phyloP scores from a whole-genome alignment of 2,113 vertebrate genomes.

The Syrrhaptes paradoxus region DNA sequence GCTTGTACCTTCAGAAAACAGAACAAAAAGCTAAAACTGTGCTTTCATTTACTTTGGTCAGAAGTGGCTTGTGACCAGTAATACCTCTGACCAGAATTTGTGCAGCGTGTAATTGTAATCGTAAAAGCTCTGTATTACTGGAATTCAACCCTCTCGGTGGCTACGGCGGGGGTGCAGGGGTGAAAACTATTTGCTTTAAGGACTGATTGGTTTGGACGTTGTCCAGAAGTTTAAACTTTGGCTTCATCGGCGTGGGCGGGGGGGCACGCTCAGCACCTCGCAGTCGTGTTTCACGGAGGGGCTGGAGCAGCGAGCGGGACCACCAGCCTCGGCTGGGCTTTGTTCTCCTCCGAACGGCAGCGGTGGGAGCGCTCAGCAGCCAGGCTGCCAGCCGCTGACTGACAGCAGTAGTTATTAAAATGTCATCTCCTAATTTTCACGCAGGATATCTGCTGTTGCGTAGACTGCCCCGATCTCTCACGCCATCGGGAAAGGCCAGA shows the following conservation, averaged over 20 bases:
- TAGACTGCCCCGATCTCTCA: background rate
- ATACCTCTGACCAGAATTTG: conserved; percentile 36
- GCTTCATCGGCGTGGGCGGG: background rate
- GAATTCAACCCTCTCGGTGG: conserved; percentile 2
- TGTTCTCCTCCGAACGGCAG: conserved; percentile 35
- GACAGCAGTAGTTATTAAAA: conserved; percentile 61
- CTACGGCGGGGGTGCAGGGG: background rate
- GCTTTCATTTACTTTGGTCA: background rate
- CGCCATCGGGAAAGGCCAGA: background rate
- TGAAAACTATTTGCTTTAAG: background rate
- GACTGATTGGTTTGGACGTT: background rate
- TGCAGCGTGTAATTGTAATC: conserved; percentile 34
- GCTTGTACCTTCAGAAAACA: background rate
- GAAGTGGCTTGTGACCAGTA: conserved; percentile 19
- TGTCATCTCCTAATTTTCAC: conserved; percentile 59
- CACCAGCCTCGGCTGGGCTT: background rate
- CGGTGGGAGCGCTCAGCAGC: background rate
- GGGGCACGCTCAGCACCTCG: background rate
- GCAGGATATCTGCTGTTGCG: background rate
- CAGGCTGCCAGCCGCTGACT: background rate
- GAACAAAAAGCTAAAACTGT: background rate
- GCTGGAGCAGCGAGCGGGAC: background rate
- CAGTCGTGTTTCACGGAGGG: background rate
- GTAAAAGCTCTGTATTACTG: background rate
- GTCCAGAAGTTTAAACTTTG: background rate